Conservation (phyloP, 2,888 invertebrate species). For the Seladonia tumulorum region DNA sequence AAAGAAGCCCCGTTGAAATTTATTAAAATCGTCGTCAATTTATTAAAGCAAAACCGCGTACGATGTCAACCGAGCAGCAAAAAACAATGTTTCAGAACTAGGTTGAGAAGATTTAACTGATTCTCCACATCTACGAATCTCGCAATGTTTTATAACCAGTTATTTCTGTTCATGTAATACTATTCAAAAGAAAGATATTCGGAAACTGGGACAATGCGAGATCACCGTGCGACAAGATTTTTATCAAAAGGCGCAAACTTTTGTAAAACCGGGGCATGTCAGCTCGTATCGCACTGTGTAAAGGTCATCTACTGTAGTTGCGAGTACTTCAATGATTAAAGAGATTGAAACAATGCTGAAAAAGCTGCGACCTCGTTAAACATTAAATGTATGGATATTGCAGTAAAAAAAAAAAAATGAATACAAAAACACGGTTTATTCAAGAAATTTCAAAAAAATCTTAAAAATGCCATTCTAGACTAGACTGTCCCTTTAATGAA, state of each 20-base stretch:
- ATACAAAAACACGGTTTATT: neutral
- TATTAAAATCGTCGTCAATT: no score
- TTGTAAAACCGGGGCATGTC: neutral
- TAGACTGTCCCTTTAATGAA: neutral
- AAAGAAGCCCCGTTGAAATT: no score
- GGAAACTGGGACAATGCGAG: neutral
- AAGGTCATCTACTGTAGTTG: neutral
- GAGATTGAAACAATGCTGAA: neutral
- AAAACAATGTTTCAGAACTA: neutral
- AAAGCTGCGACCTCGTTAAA: neutral
- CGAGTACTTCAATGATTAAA: neutral
- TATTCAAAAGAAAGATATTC: neutral
- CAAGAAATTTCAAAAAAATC: neutral
- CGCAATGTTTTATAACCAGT: neutral
- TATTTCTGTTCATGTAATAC: neutral
- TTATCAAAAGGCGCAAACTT: neutral
- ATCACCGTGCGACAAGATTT: constrained; percentile 2
- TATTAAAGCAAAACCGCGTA: no score
- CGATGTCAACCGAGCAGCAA: neutral
- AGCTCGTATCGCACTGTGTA: neutral
- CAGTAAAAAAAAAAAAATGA: neutral
- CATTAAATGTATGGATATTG: neutral
- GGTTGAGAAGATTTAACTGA: neutral
- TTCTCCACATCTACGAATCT: no score
- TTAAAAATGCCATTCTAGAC: neutral